Evolutionary conservation across 2,888 invertebrate genomes (phyloP).

Genomic region (Thera britannica): DNA sequence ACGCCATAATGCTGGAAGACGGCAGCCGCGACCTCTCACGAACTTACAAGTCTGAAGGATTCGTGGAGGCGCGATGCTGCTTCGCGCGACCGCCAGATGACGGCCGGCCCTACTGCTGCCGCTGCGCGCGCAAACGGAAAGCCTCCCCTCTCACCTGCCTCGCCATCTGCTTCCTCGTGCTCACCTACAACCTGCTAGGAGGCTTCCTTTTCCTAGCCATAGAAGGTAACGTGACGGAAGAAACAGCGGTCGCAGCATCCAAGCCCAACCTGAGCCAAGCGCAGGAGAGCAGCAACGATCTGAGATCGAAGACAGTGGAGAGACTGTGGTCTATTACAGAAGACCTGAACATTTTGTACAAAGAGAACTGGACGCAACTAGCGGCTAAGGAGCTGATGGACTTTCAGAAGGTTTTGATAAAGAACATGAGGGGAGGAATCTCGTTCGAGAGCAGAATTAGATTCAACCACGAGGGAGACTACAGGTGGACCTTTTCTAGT

Average conservation of each 20-base stretch:
- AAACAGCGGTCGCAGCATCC: conserved; percentile 87
- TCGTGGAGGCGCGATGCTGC: conserved; percentile 34
- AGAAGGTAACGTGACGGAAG: conserved; percentile 87
- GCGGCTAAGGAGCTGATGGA: conserved; percentile 94
- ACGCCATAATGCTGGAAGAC: conserved; percentile 38
- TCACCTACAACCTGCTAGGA: conserved; percentile 96
- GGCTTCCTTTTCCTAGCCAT: conserved; percentile 95
- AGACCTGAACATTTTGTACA: conserved; percentile 94
- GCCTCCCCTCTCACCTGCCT: conserved; percentile 90
- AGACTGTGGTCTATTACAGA: conserved; percentile 94
- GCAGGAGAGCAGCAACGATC: conserved; percentile 80
- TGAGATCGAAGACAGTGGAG: conserved; percentile 90
- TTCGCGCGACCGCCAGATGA: conserved; percentile 21
- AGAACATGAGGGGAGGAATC: conserved; percentile 73
- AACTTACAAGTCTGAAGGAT: conserved; percentile 25
- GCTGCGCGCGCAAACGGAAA: conserved; percentile 68
- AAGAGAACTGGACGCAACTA: conserved; percentile 95
- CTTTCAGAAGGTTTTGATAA: conserved; percentile 89
- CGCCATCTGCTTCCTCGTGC: conserved; percentile 93
- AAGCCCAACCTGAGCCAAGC: conserved; percentile 85
- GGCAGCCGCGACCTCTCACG: conserved; percentile 36
- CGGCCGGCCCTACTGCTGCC: conserved; percentile 69
- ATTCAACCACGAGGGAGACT: conserved; percentile 73
- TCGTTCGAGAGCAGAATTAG: conserved; percentile 60
- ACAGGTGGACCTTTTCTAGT: conserved; percentile 96